Conservation (phyloP, 30 jellyfish, hydroid and myxozoan species). For the Morbakka virulenta region DNA sequence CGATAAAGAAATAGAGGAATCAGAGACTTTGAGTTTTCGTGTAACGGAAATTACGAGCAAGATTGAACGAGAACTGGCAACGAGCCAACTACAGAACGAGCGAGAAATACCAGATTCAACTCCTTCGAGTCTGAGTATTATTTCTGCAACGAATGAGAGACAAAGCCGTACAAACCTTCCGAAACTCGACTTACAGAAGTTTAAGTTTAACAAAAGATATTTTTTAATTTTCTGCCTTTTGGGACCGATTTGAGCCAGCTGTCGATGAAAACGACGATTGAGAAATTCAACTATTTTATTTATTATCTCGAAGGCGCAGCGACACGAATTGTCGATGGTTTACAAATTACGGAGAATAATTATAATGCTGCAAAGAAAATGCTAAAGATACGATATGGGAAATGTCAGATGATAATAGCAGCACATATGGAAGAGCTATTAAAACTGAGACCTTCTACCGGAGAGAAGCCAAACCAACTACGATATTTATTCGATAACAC, state of each 20-base stretch:
- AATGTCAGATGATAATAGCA: background rate
- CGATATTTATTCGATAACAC: background rate
- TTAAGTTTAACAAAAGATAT: too few species aligned
- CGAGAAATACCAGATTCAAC: too few species aligned
- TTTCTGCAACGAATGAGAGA: too few species aligned
- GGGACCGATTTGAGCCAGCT: too few species aligned
- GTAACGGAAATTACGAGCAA: background rate
- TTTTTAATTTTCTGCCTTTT: too few species aligned
- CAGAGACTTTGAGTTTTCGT: background rate
- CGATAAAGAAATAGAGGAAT: slow-evolving; percentile 7
- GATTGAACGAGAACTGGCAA: background rate
- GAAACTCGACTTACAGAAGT: too few species aligned
- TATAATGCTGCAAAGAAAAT: too few species aligned
- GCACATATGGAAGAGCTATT: background rate
- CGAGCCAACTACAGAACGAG: background rate
- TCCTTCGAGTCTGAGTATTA: too few species aligned
- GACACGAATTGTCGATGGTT: background rate
- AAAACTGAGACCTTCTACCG: background rate
- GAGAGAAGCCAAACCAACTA: background rate
- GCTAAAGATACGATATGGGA: background rate
- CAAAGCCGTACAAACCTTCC: too few species aligned
- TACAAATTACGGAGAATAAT: background rate
- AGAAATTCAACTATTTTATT: background rate
- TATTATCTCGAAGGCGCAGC: slow-evolving; percentile 3
- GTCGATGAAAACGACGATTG: too few species aligned